Conservation (phyloP, 1,140 invertebrate genomes). For the Drosophila seguyi region DNA sequence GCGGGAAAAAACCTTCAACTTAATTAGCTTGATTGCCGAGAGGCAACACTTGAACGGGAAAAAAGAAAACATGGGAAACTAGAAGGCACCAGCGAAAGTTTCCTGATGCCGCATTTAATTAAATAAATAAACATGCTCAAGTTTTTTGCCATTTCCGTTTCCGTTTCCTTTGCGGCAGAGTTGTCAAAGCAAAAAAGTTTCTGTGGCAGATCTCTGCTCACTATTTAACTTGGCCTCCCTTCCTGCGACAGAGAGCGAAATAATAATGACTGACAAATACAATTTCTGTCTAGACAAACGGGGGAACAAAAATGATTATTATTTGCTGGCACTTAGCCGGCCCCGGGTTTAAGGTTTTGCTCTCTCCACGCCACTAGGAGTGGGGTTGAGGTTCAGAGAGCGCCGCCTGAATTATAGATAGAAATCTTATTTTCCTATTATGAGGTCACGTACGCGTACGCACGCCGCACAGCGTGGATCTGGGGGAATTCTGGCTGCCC, state of each 20-base stretch:
- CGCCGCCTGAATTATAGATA: conserved; percentile 76
- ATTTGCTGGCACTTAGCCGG: conserved; percentile 47
- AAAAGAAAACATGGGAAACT: conserved; percentile 26
- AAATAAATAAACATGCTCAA: conserved; percentile 74
- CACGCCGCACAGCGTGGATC: conserved; percentile 26
- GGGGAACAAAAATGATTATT: conserved; percentile 54
- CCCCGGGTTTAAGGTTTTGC: conserved; percentile 23
- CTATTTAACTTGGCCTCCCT: conserved; percentile 42
- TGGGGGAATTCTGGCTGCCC: conserved; percentile 5
- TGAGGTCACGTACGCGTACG: conserved; percentile 81
- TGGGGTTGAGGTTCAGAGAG: conserved; percentile 28
- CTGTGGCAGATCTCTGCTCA: conserved; percentile 30
- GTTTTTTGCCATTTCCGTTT: conserved; percentile 56
- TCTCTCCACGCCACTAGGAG: background rate
- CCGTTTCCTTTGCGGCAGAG: conserved; percentile 24
- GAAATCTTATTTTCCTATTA: conserved; percentile 80
- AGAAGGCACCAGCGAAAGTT: conserved; percentile 52
- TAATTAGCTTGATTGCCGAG: conserved; percentile 56
- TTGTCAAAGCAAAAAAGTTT: conserved; percentile 71
- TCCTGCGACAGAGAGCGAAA: conserved; percentile 36
- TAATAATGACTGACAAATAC: conserved; percentile 73
- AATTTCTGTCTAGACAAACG: conserved; percentile 70
- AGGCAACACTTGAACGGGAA: conserved; percentile 16
- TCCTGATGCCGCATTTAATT: conserved; percentile 68
- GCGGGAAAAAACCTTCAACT: conserved; percentile 40